phyloP scores from a whole-genome alignment of 2,113 vertebrate genomes.

The Platichthys stellatus region DNA sequence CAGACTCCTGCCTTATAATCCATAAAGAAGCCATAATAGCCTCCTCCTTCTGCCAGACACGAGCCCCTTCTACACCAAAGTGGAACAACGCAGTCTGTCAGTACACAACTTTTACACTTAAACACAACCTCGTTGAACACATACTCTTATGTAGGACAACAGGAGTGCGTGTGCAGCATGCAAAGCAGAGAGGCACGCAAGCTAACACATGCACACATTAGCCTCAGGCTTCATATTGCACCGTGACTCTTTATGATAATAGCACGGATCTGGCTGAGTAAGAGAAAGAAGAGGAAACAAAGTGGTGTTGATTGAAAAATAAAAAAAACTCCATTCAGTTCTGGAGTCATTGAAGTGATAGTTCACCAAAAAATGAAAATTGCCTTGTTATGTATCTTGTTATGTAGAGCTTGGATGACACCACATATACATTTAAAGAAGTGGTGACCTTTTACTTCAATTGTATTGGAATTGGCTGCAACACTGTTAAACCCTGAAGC shows the following conservation, averaged over 20 bases:
- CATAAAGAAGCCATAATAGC: constrained; percentile 77
- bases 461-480: too few relatives aligned
- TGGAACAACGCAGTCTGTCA: constrained; percentile 51
- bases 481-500: too few relatives aligned
- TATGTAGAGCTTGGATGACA: too few relatives aligned
- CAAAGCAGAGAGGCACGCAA: fast-evolving
- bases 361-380: too few relatives aligned
- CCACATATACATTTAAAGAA: too few relatives aligned
- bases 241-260: neutral
- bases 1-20: constrained; percentile 71
- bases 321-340: neutral
- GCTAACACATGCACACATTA: neutral
- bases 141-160: neutral
- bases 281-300: neutral
- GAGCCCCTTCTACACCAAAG: constrained; percentile 63
- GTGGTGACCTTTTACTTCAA: too few relatives aligned
- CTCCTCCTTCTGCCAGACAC: constrained; percentile 62
- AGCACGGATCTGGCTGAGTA: neutral
- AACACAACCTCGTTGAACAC: constrained; percentile 30
- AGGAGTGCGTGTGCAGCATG: neutral
- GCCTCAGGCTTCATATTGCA: neutral
- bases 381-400: too few relatives aligned
- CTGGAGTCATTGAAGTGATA: neutral
- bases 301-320: neutral
- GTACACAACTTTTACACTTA: constrained; percentile 27